Percentiles rank a stretch among this genome's conserved stretches.
These are phyloP conservation scores for Epizoanthus rinbou DNA, from an alignment of 92 coral and sea anemone species.

Conservation along the genomic window DNA sequence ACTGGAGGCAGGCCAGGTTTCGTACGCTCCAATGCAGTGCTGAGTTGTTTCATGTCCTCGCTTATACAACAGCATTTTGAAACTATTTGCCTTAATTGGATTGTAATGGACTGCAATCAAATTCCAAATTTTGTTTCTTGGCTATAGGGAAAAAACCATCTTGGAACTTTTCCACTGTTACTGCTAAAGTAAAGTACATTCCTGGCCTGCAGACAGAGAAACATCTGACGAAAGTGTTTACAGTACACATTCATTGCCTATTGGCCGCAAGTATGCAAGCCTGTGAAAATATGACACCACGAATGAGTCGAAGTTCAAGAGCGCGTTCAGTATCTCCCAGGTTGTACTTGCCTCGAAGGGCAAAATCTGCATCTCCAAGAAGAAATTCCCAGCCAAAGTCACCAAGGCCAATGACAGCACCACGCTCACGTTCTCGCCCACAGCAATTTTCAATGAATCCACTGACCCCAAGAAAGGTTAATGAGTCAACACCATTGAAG, in stretches of 20 bases:
- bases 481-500: slow-evolving; percentile 65
- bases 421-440: slow-evolving; percentile 71
- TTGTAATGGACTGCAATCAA: slow-evolving; percentile 49
- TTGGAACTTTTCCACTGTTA: slow-evolving; percentile 77
- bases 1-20: slow-evolving; percentile 73
- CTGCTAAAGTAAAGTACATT: slow-evolving; percentile 70
- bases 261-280: slow-evolving; percentile 79
- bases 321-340: slow-evolving; percentile 82
- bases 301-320: slow-evolving; percentile 46
- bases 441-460: slow-evolving; percentile 47
- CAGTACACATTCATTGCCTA: slow-evolving; percentile 85
- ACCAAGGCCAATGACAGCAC: slow-evolving; percentile 64
- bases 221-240: slow-evolving; percentile 75
- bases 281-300: slow-evolving; percentile 36
- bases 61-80: slow-evolving; percentile 77
- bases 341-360: slow-evolving; percentile 68
- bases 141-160: slow-evolving; percentile 80
- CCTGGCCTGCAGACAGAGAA: slow-evolving; percentile 91
- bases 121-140: slow-evolving; percentile 64
- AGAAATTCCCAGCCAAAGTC: slow-evolving; percentile 51
- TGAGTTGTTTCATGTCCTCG: slow-evolving; percentile 67
- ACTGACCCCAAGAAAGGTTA: slow-evolving; percentile 53
- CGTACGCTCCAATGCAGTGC: slow-evolving; percentile 45
- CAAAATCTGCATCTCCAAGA: slow-evolving; percentile 35
- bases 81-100: slow-evolving; percentile 40